Conservation (phyloP, 2,888 invertebrate genomes). For the Lysandra coridon region DNA sequence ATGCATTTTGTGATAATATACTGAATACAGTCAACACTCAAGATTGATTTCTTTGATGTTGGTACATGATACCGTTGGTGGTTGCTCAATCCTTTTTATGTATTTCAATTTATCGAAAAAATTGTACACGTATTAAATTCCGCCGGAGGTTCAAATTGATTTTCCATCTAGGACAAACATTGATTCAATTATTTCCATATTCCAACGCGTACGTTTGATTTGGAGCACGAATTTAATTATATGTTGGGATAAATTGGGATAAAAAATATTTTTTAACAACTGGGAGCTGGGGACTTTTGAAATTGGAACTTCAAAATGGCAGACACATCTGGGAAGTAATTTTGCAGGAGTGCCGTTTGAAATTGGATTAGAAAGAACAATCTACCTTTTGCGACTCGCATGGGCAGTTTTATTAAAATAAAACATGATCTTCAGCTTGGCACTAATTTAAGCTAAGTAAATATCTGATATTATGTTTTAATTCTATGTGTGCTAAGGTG, state of each 20-base stretch:
- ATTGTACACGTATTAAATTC: neutral
- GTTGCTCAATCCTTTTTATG: neutral
- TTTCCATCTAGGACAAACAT: constrained; percentile 27
- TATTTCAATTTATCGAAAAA: constrained; percentile 15
- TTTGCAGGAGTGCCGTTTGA: neutral
- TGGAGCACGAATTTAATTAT: constrained; percentile 26
- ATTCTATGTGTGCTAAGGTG: no score
- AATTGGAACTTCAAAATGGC: constrained; percentile 9
- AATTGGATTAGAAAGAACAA: constrained; percentile 20
- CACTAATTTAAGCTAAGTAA: neutral
- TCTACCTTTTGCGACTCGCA: neutral
- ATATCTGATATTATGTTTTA: no score
- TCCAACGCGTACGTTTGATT: constrained; percentile 21
- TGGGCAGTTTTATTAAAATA: neutral
- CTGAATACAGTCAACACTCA: neutral
- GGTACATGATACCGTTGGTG: neutral
- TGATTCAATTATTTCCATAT: constrained; percentile 28
- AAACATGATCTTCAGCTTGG: neutral
- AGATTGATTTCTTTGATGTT: neutral
- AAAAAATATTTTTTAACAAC: constrained; percentile 6
- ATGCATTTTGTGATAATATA: neutral
- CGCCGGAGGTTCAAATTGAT: constrained; percentile 12
- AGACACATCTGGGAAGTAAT: neutral
- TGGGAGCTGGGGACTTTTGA: neutral
- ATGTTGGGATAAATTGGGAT: neutral